Evolutionary conservation across 2,888 invertebrate species (phyloP), one percentile per base, ranked within the genome.

Genomic region (Euclidia mi): DNA sequence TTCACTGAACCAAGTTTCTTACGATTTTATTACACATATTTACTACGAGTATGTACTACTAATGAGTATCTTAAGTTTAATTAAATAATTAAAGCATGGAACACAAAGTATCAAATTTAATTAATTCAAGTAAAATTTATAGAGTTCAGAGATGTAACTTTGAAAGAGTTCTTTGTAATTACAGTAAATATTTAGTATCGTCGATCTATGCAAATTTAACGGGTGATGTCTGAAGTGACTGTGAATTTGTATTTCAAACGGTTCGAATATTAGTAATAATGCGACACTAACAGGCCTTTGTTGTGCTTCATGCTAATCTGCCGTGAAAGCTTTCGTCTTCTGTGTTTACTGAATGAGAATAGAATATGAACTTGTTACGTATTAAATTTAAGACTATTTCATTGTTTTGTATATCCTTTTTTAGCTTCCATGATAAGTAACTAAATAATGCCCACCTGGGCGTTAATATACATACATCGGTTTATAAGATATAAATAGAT

Each of bases 71-170:
- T 10, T 20, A 25, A 49, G n/a, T 42, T 41, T 9, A 15, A 18
- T 41, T 15, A 41, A 32, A 31, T 48, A 40, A 48, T 31, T 12
- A 15, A 25, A n/a, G 37, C 41, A 20, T 25, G 11, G 15, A 41
- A 41, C 41, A 41, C 9, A 20, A 25, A 43, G 28, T 17, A 17
- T 29, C 12, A 3, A 20, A 31, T 51, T 44, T 51, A 44, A 44
- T 48, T 45, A 59, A 66, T 55, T 51, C 9, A 15, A 41, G 40
- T 9, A 9, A 28, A 41, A 44, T 66, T 57, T 52, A 46, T 50
- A 20, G 31, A 42, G 50, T 52, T 37, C 7, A 9, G 10, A 7
- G 25, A 44, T 29, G 50, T 29, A 38, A 51, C 14, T 44, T 44
- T 20, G 37, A 11, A 32, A 20, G 44, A 44, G 44, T 38, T 44